These are phyloP conservation scores for Diceros bicornis DNA, from an alignment of 2,797 vertebrate species.

Conservation along the genomic window DNA sequence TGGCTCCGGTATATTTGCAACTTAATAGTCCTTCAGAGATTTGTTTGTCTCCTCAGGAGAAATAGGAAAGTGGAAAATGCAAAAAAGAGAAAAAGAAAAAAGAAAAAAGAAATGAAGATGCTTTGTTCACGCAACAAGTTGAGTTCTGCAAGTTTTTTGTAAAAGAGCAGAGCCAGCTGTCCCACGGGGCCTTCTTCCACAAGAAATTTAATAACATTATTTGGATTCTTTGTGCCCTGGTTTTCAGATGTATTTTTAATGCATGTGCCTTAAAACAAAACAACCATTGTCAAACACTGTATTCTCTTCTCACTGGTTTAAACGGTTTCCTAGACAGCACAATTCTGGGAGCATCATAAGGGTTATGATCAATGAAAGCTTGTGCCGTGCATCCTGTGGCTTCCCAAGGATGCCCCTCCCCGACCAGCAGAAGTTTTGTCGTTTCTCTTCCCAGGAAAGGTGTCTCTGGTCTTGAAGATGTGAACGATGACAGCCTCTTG, in stretches of 20 bases:
- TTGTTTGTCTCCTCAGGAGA: constrained; percentile 82
- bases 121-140: constrained; percentile 77
- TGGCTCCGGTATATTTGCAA: constrained; percentile 84
- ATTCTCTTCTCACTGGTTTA: constrained; percentile 53
- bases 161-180: constrained; percentile 71
- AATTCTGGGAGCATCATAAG: constrained; percentile 64
- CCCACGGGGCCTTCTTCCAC: constrained; percentile 78
- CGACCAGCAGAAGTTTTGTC: constrained; percentile 73
- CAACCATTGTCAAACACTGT: constrained; percentile 81
- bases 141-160: constrained; percentile 68
- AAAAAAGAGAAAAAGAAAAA: not conserved
- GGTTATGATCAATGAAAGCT: constrained; percentile 78
- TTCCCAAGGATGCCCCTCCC: constrained; percentile 77
- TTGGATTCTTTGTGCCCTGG: constrained; percentile 82
- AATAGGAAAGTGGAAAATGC: constrained; percentile 79
- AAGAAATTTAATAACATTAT: constrained; percentile 85
- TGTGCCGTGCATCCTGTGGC: constrained; percentile 56
- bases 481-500: constrained; percentile 55
- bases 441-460: constrained; percentile 71
- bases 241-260: constrained; percentile 89
- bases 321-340: constrained; percentile 79
- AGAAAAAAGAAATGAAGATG: not conserved
- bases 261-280: constrained; percentile 86
- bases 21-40: constrained; percentile 87
- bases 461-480: constrained; percentile 68